These are phyloP conservation scores for Siphonodentalium dalli DNA, from an alignment of 2,888 invertebrate genomes.

Conservation along the genomic window DNA sequence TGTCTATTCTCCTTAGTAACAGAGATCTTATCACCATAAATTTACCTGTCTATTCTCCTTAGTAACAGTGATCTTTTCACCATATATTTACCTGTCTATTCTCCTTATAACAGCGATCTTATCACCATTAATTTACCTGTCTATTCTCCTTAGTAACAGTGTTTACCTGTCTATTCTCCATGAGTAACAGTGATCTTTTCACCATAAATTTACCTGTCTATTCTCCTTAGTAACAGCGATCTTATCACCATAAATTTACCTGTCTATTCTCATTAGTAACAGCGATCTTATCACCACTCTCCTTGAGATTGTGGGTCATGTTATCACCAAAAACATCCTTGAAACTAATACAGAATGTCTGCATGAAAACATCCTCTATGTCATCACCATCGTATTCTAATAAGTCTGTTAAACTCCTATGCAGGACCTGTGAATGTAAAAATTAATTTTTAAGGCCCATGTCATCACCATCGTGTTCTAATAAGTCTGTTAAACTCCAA, in stretches of 20 bases:
- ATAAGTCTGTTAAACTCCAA: constrained; percentile 81
- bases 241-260: constrained; percentile 71
- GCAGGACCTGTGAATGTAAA: constrained; percentile 75
- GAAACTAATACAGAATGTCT: constrained; percentile 88
- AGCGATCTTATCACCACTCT: constrained; percentile 80
- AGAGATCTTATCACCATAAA: too few species aligned
- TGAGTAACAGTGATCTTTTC: too few species aligned
- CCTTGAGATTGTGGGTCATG: constrained; percentile 82
- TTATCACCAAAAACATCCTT: constrained; percentile 87
- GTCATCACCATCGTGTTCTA: constrained; percentile 82
- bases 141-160: too few species aligned
- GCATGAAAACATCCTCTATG: constrained; percentile 87
- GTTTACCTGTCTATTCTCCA: too few species aligned
- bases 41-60: too few species aligned
- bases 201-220: too few species aligned
- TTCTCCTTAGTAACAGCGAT: too few species aligned
- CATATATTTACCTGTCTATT: constrained; percentile 78
- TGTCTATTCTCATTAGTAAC: constrained; percentile 87
- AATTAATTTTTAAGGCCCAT: too few species aligned
- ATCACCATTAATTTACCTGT: too few species aligned
- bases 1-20: too few species aligned
- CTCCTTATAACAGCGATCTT: constrained; percentile 80
- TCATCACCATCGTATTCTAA: constrained; percentile 82
- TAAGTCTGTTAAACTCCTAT: constrained; percentile 82
- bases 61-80: too few species aligned